Evolutionary conservation across 2,113 vertebrate species (phyloP), one percentile per base, ranked within the genome.

Genomic region (Dissostichus mawsoni): DNA sequence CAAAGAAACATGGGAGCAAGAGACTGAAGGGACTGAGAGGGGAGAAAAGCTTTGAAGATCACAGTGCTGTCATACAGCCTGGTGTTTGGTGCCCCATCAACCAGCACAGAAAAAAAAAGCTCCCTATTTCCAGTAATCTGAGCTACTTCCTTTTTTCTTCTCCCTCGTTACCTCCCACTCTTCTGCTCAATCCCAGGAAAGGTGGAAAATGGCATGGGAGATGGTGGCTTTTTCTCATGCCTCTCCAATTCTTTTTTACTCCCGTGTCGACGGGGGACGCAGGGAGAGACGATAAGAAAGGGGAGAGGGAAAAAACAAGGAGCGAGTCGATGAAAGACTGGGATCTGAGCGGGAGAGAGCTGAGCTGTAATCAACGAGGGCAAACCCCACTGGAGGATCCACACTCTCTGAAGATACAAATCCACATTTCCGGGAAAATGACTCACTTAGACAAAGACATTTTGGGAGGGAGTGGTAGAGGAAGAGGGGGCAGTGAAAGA

Each of bases 31-130:
- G 33, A 77, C 81, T 61, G 73, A 36, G 62, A 8, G 8, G 36
- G 62, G 78, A 81, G 70, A 68, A 41, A 71, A 36, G 50, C 80
- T 90, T 86, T 91, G 89, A 88, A 92, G 82, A 89, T 90, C 86
- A 85, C 55, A 88, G 57, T 64, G 67, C 66, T 71, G 75, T 56
- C 82, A 83, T 70, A 44, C 50, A 63, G 65, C 16, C 68, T 80
- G 36, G 36, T 78, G 82, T 83, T 87, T 76, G 64, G 63, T 82
- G 51, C 33, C 14, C 76, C 73, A 78, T 87, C 83, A 69, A 66
- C 78, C 25, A 66, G 55, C 56, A 53, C 50, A 75, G 44, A 69
- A 89, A 41, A 74, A 84, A 81, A 33, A 63, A 2, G 17, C 68
- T 72, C 44, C 41, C 29, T 41, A 69, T 87, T 63, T 48, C 78